phyloP scores from a whole-genome alignment of 2,888 invertebrate genomes.

The Camponotus fellah region DNA sequence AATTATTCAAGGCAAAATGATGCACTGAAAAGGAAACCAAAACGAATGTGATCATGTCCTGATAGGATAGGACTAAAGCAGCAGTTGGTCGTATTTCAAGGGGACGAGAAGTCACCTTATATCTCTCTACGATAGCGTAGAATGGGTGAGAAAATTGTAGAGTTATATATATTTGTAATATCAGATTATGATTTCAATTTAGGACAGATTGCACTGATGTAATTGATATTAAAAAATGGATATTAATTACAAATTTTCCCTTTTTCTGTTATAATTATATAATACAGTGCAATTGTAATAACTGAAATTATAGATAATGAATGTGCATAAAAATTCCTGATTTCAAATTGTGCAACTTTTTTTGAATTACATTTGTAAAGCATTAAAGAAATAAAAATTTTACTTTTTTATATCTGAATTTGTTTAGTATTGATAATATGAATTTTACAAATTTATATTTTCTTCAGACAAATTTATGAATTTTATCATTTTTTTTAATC shows the following conservation, averaged over 20 bases:
- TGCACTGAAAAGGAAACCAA: conserved; percentile 6
- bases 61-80: conserved; percentile 33
- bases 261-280: neutral
- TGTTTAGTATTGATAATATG: no score
- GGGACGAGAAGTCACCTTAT: conserved; percentile 53
- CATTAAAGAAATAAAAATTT: no score
- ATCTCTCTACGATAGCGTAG: conserved; percentile 63
- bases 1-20: conserved; percentile 38
- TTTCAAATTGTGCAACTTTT: no score
- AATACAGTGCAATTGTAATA: no score
- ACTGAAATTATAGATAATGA: no score
- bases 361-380: no score
- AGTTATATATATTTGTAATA: neutral
- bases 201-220: neutral
- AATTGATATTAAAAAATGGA: neutral
- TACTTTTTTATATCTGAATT: no score
- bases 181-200: conserved; percentile 5
- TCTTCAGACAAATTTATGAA: no score
- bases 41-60: conserved; percentile 5
- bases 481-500: no score
- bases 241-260: neutral
- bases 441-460: no score
- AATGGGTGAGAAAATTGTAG: conserved; percentile 70
- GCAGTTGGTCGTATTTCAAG: conserved; percentile 59
- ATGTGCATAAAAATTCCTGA: no score